Evolutionary conservation across 2,113 vertebrate species (phyloP).

Genomic region (Gnathonemus longibarbis): DNA sequence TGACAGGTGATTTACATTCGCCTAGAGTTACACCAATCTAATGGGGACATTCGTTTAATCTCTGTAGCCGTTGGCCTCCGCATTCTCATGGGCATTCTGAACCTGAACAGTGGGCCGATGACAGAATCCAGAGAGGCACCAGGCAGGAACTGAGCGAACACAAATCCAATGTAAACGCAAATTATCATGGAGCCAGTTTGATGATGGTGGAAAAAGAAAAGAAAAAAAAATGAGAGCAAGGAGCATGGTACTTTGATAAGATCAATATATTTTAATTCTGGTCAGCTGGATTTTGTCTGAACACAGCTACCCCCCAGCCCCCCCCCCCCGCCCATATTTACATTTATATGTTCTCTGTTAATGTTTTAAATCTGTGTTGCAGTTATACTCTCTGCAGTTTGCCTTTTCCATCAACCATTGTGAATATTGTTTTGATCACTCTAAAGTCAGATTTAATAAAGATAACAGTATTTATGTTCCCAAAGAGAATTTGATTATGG

Average conservation of each 20-base stretch:
- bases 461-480: neutral
- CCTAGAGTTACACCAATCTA: neutral
- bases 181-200: neutral
- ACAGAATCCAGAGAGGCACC: neutral
- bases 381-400: neutral
- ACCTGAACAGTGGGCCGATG: neutral
- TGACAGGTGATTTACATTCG: neutral
- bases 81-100: neutral
- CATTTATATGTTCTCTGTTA: neutral
- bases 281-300: neutral
- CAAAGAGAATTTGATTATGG: neutral
- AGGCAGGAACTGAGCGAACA: neutral
- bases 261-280: neutral
- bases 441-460: neutral
- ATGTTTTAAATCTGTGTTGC: neutral
- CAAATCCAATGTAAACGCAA: neutral
- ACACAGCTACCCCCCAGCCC: neutral
- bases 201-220: neutral
- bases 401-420: neutral
- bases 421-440: neutral
- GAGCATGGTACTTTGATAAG: neutral
- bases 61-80: neutral
- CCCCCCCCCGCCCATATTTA: neutral
- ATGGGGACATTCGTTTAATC: neutral
- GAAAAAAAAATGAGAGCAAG: neutral